Base-by-base conservation (phyloP, 2,797 vertebrate species). In the Sebastes cheni region DNA sequence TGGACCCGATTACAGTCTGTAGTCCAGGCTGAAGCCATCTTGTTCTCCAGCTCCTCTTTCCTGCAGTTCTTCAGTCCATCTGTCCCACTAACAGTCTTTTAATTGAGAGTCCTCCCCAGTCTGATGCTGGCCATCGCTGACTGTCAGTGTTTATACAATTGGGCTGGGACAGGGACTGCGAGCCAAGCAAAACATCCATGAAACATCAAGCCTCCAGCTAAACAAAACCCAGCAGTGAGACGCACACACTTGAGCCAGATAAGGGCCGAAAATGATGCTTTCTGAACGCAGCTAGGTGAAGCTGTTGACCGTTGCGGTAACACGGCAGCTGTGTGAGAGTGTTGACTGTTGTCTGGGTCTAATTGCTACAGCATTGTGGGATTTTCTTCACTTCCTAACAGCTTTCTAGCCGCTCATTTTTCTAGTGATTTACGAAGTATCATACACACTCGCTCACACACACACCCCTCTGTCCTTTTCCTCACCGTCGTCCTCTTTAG, bases 161-260 rank as follows among this genome's bases (percentile, higher is more conserved):
- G 94, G 94, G 91, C 90, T 84, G 91, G 94, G 93, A 92, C 92
- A 89, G 86, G 80, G 85, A 86, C 84, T 72, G 54, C 12, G 62
- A 83, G 94, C 94, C 94, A 95, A 95, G 88, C 83, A 90, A 91
- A 95, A 95, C 94, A 95, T 91, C 92, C 90, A 95, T 50, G 90
- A 92, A 93, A 93, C 93, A 93, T 93, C 91, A 89, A 91, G 90
- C 87, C 90, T 92, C 67, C 72, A 92, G 90, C 93, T 92, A 93
- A 93, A 94, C 93, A 94, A 90, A 91, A 84, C 75, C 71, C 89
- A 87, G 86, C 91, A 92, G 84, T 84, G 88, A 91, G 73, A 89
- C 66, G 54, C 88, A 83, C 91, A 89, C 82, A 68, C 83, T 91
- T 80, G 82, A 88, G 81, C 79, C 81, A 88, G 93, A 93, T 92